Conservation (phyloP, 2,113 vertebrate species). For the Copsychus sechellarum region DNA sequence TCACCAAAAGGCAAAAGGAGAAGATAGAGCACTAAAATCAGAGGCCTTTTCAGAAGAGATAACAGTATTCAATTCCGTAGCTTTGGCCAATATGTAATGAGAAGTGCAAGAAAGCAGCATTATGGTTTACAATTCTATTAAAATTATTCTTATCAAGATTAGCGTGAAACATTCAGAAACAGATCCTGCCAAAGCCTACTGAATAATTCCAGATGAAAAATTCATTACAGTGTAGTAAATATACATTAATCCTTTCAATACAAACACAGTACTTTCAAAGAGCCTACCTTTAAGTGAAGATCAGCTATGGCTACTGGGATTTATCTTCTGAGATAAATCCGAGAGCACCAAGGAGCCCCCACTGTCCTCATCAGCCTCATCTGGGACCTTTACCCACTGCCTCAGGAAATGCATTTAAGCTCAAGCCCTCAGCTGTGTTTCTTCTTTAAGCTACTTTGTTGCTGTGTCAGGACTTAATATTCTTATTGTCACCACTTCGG, state of each 20-base stretch:
- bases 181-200: not conserved
- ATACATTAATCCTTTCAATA: not conserved
- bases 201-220: not conserved
- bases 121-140: not conserved
- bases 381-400: not conserved
- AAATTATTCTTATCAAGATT: not conserved
- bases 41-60: not conserved
- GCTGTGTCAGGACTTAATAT: not conserved
- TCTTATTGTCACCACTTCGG: not conserved
- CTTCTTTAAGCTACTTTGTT: not conserved
- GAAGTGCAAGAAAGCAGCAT: not conserved
- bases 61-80: not conserved
- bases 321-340: not conserved
- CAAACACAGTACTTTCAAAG: not conserved
- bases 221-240: not conserved
- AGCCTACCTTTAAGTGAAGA: not conserved
- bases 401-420: not conserved
- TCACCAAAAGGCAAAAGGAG: not conserved
- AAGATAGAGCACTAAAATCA: not conserved
- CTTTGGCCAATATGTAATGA: not conserved
- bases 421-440: not conserved
- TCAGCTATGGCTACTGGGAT: not conserved
- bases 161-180: not conserved
- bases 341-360: not conserved
- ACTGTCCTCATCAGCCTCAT: not conserved